Base-by-base conservation (phyloP, 2,113 vertebrate species). In the Brachyistius frenatus region DNA sequence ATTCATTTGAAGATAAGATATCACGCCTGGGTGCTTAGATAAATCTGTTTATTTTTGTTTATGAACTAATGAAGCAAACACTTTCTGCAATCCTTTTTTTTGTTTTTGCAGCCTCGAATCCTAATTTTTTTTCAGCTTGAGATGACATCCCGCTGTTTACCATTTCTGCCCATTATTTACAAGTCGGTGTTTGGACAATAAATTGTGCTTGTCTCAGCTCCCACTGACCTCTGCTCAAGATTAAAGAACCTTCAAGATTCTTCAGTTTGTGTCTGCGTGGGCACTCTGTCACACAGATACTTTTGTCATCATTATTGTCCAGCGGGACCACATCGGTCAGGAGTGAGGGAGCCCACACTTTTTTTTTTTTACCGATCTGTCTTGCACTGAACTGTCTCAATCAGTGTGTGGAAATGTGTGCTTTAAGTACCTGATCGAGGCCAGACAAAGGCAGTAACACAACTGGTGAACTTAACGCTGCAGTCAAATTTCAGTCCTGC, bases 261-360 rank as follows among this genome's bases (percentile, higher is more conserved):
- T 78, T 60, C 35, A 8, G 64, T 63, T 33, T 41, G 64, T 74
- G 76, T 58, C 32, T 66, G 76, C 53, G 76, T 82, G 70, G 77
- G 79, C 64, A 13, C 46, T 86, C 66, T 56, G 66, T 88, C 80
- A 77, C 23, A 54, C 60, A 39, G 67, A 76, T 66, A 81, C 62
- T 88, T 86, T 85, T 85, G 86, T 88, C 74, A 85, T 89, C 81
- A 81, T 89, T 89, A 83, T 54, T 66, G 79, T 83, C 64, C 30
- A 10, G 76, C 61, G 7, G 62, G 65, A 69, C 72, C 74, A 14
- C 73, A 86, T 91, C 83, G 74, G 87, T 91, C 85, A 84, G 57
- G 64, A 77, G 46, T 30, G 53, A 23, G 23, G 23, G 58, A 64
- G 55, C 72, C 70, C 74, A 81, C 77, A 69, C 78, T 23, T 23